Evolutionary conservation across 2,797 vertebrate genomes (phyloP), one percentile per base, ranked within the genome.

Genomic region (Anomalospiza imberbis): DNA sequence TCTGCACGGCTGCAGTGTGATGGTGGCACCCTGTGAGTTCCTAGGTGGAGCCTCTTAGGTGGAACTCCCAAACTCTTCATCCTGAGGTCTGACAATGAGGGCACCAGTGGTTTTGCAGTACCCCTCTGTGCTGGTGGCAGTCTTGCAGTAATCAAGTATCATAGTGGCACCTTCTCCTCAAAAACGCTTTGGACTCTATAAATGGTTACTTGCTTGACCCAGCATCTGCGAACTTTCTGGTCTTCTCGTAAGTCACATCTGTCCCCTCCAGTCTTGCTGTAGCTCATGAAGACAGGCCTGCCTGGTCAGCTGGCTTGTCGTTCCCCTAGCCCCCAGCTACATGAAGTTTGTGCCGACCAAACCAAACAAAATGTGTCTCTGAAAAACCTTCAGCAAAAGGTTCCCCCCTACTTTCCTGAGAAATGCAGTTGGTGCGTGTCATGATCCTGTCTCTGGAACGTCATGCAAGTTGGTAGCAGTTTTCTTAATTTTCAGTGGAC

Each of bases 21-120:
- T 0, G 0, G 25, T 32, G 20, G 29, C 51, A 67, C 22, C 9
- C 25, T 67, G 10, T 3, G 13, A 26, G 12, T 60, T 86, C 58
- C 45, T 31, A 16, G 16, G 4, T 79, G 60, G 36, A 57, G 20
- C 47, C 22, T 87, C 58, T 44, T 47, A 21, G 5, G 28, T 72
- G 40, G 26, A 68, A 11, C 6, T 75, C 51, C 12, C 5, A 51
- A 42, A 83, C 12, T 14, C n/a, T 48, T 48, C 48, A 40, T 28
- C 13, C n/a, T 38, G 47, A 62, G 8, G 14, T 65, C 21, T 62
- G 47, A 17, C 31, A 42, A 17, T 0, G 0, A 2, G 13, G 7
- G 8, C 0, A 0, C 7, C 0, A 0, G 9, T 62, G 38, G 6
- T 45, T 77, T 78, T 58, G 29, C 40, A 28, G 65, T 21, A 14